Base-by-base conservation (phyloP, 2,797 vertebrate genomes). In the Nasua narica region DNA sequence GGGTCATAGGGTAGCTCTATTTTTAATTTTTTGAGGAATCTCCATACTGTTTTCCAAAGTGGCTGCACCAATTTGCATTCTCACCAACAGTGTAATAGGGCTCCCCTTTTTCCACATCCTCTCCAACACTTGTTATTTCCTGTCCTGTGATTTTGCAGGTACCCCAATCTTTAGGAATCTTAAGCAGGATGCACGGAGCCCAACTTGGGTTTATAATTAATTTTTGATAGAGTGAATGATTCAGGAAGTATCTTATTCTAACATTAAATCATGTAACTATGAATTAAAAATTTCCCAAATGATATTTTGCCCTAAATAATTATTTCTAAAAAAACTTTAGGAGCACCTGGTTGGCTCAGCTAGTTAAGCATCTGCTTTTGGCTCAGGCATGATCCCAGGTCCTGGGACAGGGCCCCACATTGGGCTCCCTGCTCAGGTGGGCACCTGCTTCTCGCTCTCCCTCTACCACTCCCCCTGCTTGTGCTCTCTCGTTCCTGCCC, bases 161-260 rank as follows among this genome's bases (percentile, higher is more conserved):
- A 10, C 48, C 48, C 48, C 23, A 25, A 62, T 62, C 60, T 62
- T 62, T 32, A 29, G 15, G 32, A 62, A n/a, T 15, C 60, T 62
- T 62, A 62, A 62, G 60, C 60, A 62, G 29, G 60, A 29, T 62
- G 14, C 60, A 62, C 3, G 60, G 60, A n/a, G 60, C 14, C 29
- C 32, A 32, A 62, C 60, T 62, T n/a, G 29, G 60, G 29, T 62
- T 14, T 62, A 62, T 13, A 85, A 58, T 52, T 88, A 72, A 46
- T 86, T 89, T 93, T 94, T 65, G 18, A 90, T 50, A 90, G 19
- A 94, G 54, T 89, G 21, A 95, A n/a, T 79, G 91, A 97, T 86
- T 87, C 19, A 78, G 32, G 9, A 93, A 91, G 29, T 87, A 7
- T 52, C 69, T 93, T 78, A 82, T 9, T 95, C 35, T 77, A 94